These are phyloP conservation scores for Macrotrachela quadricornifera DNA, from an alignment of 1,140 invertebrate genomes.

Conservation along the genomic window DNA sequence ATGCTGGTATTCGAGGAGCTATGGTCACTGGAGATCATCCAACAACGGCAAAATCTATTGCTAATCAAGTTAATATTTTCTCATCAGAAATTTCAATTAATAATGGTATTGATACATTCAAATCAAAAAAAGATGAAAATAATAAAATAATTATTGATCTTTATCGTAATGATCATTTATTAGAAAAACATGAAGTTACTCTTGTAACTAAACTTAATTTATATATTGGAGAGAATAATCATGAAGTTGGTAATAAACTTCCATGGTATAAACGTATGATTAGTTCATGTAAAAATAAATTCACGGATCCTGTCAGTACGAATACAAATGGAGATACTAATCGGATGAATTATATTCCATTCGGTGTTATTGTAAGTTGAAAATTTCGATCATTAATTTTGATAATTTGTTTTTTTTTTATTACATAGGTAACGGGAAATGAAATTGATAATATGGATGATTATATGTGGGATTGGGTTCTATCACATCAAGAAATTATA, in stretches of 20 bases:
- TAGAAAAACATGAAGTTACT: neutral
- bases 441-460: neutral
- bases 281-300: neutral
- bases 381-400: neutral
- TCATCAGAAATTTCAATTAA: constrained; percentile 52
- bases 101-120: neutral
- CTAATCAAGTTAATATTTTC: constrained; percentile 94
- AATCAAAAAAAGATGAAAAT: neutral
- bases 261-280: neutral
- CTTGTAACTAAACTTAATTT: neutral
- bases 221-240: neutral
- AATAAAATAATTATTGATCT: too few relatives aligned
- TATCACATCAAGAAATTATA: constrained; percentile 3
- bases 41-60: constrained; percentile 97
- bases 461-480: neutral
- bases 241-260: neutral
- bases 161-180: too few relatives aligned
- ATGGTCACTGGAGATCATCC: constrained; percentile 71
- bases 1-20: constrained; percentile 41
- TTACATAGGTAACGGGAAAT: neutral
- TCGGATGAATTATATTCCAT: neutral
- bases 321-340: too few relatives aligned
- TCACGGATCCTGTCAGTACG: neutral
- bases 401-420: constrained; percentile 2
- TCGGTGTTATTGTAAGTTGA: neutral